phyloP scores from a whole-genome alignment of 2,797 vertebrate species.

The Bradypus variegatus region DNA sequence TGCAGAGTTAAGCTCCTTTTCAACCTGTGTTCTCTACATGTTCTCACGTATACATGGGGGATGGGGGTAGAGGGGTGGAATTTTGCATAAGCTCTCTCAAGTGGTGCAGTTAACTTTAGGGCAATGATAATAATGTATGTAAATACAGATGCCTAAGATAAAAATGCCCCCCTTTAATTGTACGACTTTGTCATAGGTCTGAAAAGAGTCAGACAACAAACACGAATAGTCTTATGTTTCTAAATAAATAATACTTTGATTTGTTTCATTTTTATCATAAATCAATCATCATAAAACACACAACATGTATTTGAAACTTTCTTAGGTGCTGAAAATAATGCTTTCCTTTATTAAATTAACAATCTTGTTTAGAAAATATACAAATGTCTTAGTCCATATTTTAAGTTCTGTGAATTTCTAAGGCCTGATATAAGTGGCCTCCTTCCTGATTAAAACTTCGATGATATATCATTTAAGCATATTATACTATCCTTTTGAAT shows the following conservation, averaged over 20 bases:
- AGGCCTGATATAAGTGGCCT: not conserved
- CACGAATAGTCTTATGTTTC: not conserved
- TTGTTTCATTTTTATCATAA: not conserved
- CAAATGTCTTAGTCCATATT: not conserved
- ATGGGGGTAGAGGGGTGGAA: not conserved
- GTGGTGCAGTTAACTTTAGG: not conserved
- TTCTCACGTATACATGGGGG: not conserved
- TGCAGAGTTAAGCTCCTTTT: not conserved
- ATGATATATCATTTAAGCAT: not conserved
- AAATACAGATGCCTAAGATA: not conserved
- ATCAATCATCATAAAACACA: not conserved
- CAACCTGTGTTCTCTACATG: not conserved
- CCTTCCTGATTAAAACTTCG: not conserved
- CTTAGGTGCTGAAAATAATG: not conserved
- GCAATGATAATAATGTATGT: not conserved
- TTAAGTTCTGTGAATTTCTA: not conserved
- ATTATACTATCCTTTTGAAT: not conserved
- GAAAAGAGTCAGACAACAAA: not conserved
- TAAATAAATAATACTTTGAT: not conserved
- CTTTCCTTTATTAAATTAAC: not conserved
- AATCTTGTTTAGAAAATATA: not conserved
- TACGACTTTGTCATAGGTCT: not conserved
- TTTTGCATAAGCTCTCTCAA: not conserved
- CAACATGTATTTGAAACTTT: not conserved
- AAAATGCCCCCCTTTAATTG: not conserved